Evolutionary conservation across 2,888 invertebrate genomes (phyloP).

Genomic region (Drosophila stalkeri): DNA sequence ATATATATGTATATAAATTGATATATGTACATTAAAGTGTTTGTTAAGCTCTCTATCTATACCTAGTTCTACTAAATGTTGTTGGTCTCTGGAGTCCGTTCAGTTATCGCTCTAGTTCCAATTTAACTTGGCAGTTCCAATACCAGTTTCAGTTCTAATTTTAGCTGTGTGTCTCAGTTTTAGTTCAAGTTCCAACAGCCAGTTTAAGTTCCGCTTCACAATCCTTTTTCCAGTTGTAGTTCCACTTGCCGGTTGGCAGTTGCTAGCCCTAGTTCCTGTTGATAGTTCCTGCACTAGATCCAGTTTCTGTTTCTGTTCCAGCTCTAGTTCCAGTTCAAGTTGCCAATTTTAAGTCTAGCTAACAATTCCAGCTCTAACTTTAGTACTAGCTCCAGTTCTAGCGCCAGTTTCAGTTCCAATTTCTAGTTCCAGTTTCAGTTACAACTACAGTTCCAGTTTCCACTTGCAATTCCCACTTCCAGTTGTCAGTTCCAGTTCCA

Average conservation of each 20-base stretch:
- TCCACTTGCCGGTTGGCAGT: neutral
- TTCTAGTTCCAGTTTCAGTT: too few relatives aligned
- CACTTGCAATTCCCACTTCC: too few relatives aligned
- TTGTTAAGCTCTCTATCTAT: too few relatives aligned
- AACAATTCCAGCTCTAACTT: neutral
- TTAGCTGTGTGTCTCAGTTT: too few relatives aligned
- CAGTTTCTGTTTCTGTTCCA: neutral
- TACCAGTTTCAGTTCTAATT: neutral
- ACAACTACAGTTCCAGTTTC: too few relatives aligned
- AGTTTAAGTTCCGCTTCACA: neutral
- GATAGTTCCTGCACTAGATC: neutral
- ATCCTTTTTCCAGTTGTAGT: neutral
- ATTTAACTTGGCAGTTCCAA: too few relatives aligned
- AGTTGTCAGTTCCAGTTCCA: too few relatives aligned
- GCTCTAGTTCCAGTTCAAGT: neutral
- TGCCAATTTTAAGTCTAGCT: too few relatives aligned
- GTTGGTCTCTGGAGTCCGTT: neutral
- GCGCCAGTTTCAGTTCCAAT: neutral
- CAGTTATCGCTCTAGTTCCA: neutral
- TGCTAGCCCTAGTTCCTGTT: neutral
- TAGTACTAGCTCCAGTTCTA: neutral
- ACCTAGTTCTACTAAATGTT: neutral
- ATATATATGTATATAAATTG: neutral
- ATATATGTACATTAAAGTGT: neutral
- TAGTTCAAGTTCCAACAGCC: neutral